Percentiles rank a stretch among this genome's conserved stretches.
Evolutionary conservation across 1,140 invertebrate genomes (phyloP).

Genomic region (Portunus trituberculatus): DNA sequence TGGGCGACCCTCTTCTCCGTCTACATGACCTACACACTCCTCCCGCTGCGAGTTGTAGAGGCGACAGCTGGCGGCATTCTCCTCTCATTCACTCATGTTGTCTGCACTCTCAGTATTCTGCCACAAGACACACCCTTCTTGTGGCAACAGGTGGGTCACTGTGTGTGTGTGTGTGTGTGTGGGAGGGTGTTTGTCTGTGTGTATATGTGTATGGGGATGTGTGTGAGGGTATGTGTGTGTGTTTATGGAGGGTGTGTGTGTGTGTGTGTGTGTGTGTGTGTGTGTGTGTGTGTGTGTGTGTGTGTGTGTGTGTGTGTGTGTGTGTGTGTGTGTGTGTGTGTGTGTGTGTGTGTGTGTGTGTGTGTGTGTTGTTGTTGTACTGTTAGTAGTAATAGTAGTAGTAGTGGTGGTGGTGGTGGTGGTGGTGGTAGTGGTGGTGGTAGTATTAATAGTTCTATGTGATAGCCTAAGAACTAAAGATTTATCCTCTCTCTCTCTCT

Average conservation of each 20-base stretch:
- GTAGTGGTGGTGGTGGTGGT: no score
- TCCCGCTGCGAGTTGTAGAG: conserved; percentile 85
- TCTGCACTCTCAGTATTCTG: conserved; percentile 53
- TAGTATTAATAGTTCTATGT: no score
- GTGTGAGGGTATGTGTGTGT: not conserved
- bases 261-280: conserved; percentile 15
- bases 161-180: not conserved
- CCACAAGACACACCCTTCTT: conserved; percentile 60
- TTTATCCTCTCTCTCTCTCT: conserved; percentile 28
- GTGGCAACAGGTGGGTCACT: conserved; percentile 78
- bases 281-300: not conserved
- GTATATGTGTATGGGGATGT: not conserved
- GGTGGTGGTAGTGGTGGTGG: no score
- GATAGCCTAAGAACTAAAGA: no score
- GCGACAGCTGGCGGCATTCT: conserved; percentile 79
- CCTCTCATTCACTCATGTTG: conserved; percentile 75
- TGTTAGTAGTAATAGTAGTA: no score
- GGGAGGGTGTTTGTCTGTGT: not conserved
- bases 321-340: conserved; percentile 31
- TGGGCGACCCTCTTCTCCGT: conserved; percentile 89
- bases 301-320: not conserved
- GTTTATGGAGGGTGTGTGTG: conserved; percentile 20
- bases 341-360: conserved; percentile 52
- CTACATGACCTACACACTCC: conserved; percentile 92
- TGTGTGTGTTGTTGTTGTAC: not conserved